Evolutionary conservation across 2,797 vertebrate species (phyloP), one percentile per base, ranked within the genome.

Genomic region (Sebastiscus albofasciatus): DNA sequence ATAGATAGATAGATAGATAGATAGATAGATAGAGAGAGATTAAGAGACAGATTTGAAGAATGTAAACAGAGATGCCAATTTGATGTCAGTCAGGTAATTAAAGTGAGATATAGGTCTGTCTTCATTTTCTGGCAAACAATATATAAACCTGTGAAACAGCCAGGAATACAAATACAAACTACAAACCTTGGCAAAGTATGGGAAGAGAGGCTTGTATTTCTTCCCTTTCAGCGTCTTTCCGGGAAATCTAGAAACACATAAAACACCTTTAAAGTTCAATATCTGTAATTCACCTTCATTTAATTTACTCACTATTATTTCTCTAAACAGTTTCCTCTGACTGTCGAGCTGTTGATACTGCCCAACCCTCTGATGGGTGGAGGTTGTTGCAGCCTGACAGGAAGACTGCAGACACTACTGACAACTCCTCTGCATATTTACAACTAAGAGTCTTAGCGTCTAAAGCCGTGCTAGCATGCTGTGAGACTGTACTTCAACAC

Each of bases 171-270:
- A 83, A 69, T 20, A 71, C 6, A 58, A n/a, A 77, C n/a, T 39
- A 92, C 95, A 94, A 92, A 99, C 99, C 98, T 97, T 95, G 77
- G 96, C 88, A 91, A 99, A 99, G 92, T 99, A 99, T 1, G 95
- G 94, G 90, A 99, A 99, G 49, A 99, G 95, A 20, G 99, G 99
- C 87, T 94, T 97, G 89, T 99, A 99, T 76, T 95, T 97, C 92
- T 97, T 99, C 82, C 98, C 98, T 93, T 97, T 98, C 69, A 99
- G 96, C 24, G 10, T 86, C 90, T 96, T 90, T 42, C 99, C 99
- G 81, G 97, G 97, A 95, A 99, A 99, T 87, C 99, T 99, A 88
- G 86, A 16, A 89, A 75, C 20, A 84, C 20, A 86, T 11, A 56
- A 72, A 75, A 85, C 31, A 81, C 29, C 77, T 58, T 34, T n/a